phyloP scores from a whole-genome alignment of 2,888 invertebrate species.

The Dryococelus australis region DNA sequence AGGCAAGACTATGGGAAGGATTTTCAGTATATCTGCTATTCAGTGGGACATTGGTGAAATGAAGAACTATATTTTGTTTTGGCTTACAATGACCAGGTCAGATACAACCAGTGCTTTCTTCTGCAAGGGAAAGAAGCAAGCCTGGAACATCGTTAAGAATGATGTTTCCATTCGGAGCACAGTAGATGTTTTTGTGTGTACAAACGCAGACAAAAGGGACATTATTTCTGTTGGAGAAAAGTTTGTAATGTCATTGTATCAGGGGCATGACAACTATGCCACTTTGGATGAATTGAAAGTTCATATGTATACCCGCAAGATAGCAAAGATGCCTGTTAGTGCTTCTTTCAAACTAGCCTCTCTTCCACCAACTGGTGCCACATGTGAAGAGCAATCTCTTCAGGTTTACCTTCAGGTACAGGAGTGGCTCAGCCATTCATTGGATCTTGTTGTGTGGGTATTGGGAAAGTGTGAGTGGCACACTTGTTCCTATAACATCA shows the following conservation, averaged over 20 bases:
- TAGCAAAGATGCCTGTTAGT: not conserved
- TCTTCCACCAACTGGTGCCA: not conserved
- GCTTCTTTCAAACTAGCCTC: not conserved
- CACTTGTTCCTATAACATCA: too few relatives aligned
- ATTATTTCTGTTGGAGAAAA: too few relatives aligned
- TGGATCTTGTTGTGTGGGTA: too few relatives aligned
- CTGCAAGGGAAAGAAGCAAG: not conserved
- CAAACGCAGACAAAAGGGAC: too few relatives aligned
- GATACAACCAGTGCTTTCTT: conserved; percentile 10
- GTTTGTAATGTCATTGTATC: too few relatives aligned
- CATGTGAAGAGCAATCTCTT: too few relatives aligned
- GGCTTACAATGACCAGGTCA: not conserved
- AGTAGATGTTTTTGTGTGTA: not conserved
- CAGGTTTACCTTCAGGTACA: too few relatives aligned
- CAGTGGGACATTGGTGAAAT: not conserved
- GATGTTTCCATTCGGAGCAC: not conserved
- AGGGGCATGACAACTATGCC: too few relatives aligned
- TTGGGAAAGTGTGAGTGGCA: too few relatives aligned
- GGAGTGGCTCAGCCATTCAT: too few relatives aligned
- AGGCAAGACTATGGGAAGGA: not conserved
- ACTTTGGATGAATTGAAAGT: not conserved
- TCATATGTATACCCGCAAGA: not conserved
- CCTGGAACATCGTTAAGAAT: not conserved
- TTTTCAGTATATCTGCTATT: not conserved
- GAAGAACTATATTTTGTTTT: not conserved